Base-by-base conservation (phyloP, 2,888 invertebrate genomes). In the Sussaba pulchella region DNA sequence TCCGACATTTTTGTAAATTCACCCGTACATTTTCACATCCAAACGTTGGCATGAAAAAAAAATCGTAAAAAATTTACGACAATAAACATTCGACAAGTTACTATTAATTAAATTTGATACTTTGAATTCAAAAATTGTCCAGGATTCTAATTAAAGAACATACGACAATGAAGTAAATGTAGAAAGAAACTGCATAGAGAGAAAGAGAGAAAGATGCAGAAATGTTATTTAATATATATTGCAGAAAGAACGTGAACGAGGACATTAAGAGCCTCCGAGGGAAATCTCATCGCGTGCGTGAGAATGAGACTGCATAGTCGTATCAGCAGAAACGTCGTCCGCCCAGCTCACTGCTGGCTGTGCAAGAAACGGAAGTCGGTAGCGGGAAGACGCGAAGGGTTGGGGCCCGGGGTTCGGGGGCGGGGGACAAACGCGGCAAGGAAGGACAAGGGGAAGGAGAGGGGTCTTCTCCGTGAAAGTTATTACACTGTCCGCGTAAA, bases 401-500 rank as follows among this genome's bases (percentile, higher is more conserved):
- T 31, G 31, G 2, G 6, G 31, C 2, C 31, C 31, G 31, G 31
- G 31, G 4, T 31, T 5, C 31, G 2, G 31, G 31, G 31, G 2
- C 31, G 31, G 8, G 64, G n/a, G n/a, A n/a, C n/a, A n/a, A n/a
- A n/a, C n/a, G n/a, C n/a, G n/a, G n/a, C n/a, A n/a, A 79, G 69
- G 14, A 14, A 14, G 31, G 8, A 26, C 1, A 8, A n/a, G n/a
- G 12, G 14, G 14, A 43, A 9, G n/a, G 12, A 50, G 78, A 67
- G 61, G 74, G 76, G 69, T 72, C 84, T 47, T 26, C 77, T 82
- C 71, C 36, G 31, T 81, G 82, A 66, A 85, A 87, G 86, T 87
- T 87, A 87, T 86, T 87, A 84, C 85, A 78, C 82, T 83, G 83
- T 86, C 80, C 82, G 80, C 82, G 85, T 85, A 86, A 87, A 87